phyloP scores from a whole-genome alignment of 2,888 invertebrate genomes.

The Trissonchulus sp. region DNA sequence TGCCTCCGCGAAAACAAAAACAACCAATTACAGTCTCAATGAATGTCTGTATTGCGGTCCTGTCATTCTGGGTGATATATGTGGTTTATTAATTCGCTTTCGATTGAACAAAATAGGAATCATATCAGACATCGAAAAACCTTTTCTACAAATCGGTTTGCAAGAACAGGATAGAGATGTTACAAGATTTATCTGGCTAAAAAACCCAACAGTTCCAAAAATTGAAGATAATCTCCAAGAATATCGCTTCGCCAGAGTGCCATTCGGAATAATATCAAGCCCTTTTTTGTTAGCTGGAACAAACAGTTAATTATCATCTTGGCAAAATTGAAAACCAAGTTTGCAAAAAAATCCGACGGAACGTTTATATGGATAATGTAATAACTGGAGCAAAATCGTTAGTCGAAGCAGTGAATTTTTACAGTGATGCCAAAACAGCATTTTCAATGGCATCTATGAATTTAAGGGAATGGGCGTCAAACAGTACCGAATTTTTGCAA shows the following conservation, averaged over 20 bases:
- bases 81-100: constrained; percentile 32
- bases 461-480: no score
- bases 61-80: constrained; percentile 30
- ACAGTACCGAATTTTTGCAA: no score
- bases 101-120: constrained; percentile 29
- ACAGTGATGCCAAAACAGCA: constrained; percentile 1
- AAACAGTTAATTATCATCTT: constrained; percentile 18
- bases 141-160: constrained; percentile 35
- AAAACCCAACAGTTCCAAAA: background rate
- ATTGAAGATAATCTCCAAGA: constrained; percentile 3
- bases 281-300: constrained; percentile 11
- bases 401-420: background rate
- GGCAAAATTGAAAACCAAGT: background rate
- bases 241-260: constrained; percentile 24
- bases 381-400: background rate
- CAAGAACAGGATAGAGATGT: constrained; percentile 31
- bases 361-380: constrained; percentile 18
- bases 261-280: constrained; percentile 21
- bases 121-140: constrained; percentile 37
- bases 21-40: constrained; percentile 33
- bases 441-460: no score
- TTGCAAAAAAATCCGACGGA: background rate
- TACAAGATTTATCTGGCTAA: constrained; percentile 29
- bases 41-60: no score
- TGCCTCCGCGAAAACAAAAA: constrained; percentile 28